Evolutionary conservation across 2,888 invertebrate genomes (phyloP).

Genomic region (Julus scanicus): DNA sequence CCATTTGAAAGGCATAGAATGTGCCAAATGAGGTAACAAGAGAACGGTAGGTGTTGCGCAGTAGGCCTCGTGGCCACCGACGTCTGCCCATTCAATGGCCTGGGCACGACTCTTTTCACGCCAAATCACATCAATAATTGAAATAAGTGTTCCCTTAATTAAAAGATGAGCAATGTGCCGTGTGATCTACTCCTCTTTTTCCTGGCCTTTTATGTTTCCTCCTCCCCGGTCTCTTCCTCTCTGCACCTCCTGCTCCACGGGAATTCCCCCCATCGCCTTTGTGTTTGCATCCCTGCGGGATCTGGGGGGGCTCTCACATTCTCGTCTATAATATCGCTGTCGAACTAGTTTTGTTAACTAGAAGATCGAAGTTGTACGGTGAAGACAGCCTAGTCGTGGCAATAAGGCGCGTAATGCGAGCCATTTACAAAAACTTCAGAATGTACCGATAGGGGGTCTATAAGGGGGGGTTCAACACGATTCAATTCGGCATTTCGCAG

Average conservation of each 20-base stretch:
- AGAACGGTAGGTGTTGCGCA: constrained; percentile 27
- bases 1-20: constrained; percentile 33
- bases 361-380: constrained; percentile 9
- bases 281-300: background rate
- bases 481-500: constrained; percentile 33
- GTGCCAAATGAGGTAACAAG: constrained; percentile 33
- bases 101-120: constrained; percentile 33
- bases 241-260: background rate
- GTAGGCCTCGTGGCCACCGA: constrained; percentile 33
- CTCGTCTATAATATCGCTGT: background rate
- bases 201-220: constrained; percentile 15
- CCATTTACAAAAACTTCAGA: background rate
- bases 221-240: background rate
- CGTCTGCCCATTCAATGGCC: constrained; percentile 17
- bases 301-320: background rate
- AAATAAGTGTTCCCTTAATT: constrained; percentile 33
- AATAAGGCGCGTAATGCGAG: background rate
- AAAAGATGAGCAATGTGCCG: constrained; percentile 33
- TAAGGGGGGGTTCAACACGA: background rate
- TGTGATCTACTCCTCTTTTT: constrained; percentile 31
- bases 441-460: constrained; percentile 1
- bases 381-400: background rate
- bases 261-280: background rate
- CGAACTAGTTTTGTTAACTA: constrained; percentile 33
- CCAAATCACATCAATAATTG: constrained; percentile 33